These are phyloP conservation scores for Dolichallabes microphthalmus DNA, from an alignment of 2,113 vertebrate genomes.

Conservation along the genomic window DNA sequence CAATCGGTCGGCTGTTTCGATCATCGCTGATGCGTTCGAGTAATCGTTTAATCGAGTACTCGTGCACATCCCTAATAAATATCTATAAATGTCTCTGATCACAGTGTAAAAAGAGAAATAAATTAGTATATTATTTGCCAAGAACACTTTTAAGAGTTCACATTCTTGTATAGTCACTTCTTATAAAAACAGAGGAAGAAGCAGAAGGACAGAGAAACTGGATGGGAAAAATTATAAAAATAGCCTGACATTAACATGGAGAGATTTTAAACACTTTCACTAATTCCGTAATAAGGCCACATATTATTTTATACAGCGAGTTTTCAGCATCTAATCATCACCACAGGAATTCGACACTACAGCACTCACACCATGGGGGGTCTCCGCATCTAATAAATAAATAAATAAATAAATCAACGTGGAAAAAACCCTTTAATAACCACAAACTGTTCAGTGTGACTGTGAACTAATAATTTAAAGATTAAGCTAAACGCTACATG, in stretches of 20 bases:
- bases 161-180: background rate
- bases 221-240: background rate
- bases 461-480: constrained; percentile 9
- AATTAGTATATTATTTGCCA: no score
- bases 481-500: background rate
- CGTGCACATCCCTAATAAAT: no score
- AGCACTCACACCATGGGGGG: background rate
- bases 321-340: background rate
- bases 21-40: no score
- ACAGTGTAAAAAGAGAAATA: no score
- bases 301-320: background rate
- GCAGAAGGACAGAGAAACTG: background rate
- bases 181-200: background rate
- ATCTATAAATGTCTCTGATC: no score
- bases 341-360: background rate
- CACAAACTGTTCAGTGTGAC: background rate
- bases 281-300: background rate
- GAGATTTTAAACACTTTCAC: background rate
- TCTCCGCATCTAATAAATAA: background rate
- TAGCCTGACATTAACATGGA: background rate
- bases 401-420: background rate
- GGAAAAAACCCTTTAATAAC: constrained; percentile 17
- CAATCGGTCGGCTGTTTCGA: no score
- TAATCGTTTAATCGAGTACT: no score
- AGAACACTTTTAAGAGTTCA: background rate